Base-by-base conservation (phyloP, 2,797 vertebrate species). In the Atherinosoma microstoma region DNA sequence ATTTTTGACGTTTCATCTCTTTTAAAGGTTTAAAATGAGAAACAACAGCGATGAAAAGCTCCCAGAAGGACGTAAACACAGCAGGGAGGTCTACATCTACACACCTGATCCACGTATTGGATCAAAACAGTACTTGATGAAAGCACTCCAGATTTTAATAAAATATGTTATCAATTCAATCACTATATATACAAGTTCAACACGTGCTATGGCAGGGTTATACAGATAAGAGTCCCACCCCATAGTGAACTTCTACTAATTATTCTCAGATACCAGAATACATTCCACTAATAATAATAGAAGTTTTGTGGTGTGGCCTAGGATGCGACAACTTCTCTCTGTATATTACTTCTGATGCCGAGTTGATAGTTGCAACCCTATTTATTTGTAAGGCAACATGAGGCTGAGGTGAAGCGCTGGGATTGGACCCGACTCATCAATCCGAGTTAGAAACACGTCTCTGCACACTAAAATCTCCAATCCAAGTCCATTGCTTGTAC, bases 1-100 rank as follows among this genome's bases (percentile, higher is more conserved):
- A 80, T 77, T 78, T 45, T 32, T 70, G 78, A 80, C 71, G 63
- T 32, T 67, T 77, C 35, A 15, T 83, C 67, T 76, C 64, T 18
- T 47, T 73, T 75, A 71, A 63, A 69, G 57, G 64, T 29, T 61
- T 53, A 61, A 73, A 77, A 78, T 22, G 30, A 63, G 45, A 77
- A 78, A 64, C 8, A 66, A 70, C 15, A 32, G 45, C 2, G 22
- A 60, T 32, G 42, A 77, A 54, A 56, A 67, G 34, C 20, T 67
- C 68, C 79, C 45, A 58, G 42, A 58, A 35, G 36, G 32, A 22
- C 24, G 57, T 15, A 27, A 58, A 38, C 54, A 47, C 34, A 13
- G 18, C 34, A 34, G 20, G 7, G 32, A 24, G 16, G 32, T 34
- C 57, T 34, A 13, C 36, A 58, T 34, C 53, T 51, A 8, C 54